Evolutionary conservation across 2,113 vertebrate species (phyloP), one percentile per base, ranked within the genome.

Genomic region (Cottus gobio): DNA sequence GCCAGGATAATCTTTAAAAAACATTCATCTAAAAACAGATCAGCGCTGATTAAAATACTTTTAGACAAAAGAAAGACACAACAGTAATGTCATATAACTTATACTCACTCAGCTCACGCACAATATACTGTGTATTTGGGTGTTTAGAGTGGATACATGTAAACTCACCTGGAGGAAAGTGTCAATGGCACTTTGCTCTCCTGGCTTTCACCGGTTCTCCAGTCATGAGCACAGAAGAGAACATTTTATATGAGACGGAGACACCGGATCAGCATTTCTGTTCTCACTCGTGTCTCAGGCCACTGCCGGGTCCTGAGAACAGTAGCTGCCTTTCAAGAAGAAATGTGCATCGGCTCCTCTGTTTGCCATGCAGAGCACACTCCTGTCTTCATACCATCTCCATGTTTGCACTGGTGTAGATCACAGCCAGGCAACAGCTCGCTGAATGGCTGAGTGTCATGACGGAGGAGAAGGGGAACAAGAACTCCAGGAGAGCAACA

Each of bases 321-420:
- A 60, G 18, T n/a, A 68, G 36, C 7, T 48, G 31, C 46, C 30
- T 20, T 12, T 48, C n/a, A 54, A 1, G 18, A 31, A 8, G 39
- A 22, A 18, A 9, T n/a, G 31, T 61, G 50, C 20, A 57, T 54
- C 37, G 11, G 22, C 39, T 77, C 15, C 30, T 57, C 22, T 70
- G 74, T 60, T 70, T 64, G 42, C 24, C 46, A 63, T 63, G 57
- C 48, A 58, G 36, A 57, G 7, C 63, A 64, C 11, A 68, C 68
- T 64, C 68, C 48, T 71, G 18, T 58, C 37, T 28, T 57, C 5
- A n/a, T 48, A 9, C 30, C 57, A 20, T 68, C 42, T 52, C 39
- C 16, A 18, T 74, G 34, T 56, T 72, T 75, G 46, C 13, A 22
- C 20, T 39, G 69, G 42, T 72, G 20, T 46, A 48, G 39, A 71